Percentiles rank a stretch among this genome's conserved stretches.
Evolutionary conservation across 2,888 invertebrate species (phyloP).

Genomic region (Diarsia dahlii): DNA sequence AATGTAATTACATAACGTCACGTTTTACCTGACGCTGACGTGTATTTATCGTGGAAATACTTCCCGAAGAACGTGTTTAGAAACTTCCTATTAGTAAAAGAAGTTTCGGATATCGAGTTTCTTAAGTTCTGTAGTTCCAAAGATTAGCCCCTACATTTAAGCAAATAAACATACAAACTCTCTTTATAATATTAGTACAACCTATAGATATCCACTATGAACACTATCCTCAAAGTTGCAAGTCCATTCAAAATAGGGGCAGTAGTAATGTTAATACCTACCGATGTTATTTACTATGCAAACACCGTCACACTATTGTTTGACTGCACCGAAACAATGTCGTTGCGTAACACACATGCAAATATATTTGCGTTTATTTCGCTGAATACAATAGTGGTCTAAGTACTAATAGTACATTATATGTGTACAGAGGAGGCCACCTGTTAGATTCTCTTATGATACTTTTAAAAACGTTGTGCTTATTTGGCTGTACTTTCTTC

Average conservation of each 20-base stretch:
- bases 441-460: background rate
- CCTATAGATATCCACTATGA: background rate
- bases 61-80: background rate
- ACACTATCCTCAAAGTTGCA: background rate
- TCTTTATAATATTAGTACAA: background rate
- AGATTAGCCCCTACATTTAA: background rate
- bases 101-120: background rate
- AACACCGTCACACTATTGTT: slow-evolving; percentile 49
- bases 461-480: background rate
- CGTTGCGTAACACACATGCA: slow-evolving; percentile 56
- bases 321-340: slow-evolving; percentile 52
- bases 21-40: background rate
- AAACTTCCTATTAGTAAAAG: background rate
- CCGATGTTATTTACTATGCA: slow-evolving; percentile 35
- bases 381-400: slow-evolving; percentile 48
- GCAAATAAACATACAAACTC: background rate
- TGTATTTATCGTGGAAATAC: background rate
- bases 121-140: background rate
- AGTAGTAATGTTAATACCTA: slow-evolving; percentile 3
- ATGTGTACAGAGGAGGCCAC: background rate
- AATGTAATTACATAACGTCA: background rate
- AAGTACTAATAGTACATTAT: background rate
- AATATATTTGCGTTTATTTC: slow-evolving; percentile 43
- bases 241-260: slow-evolving; percentile 22
- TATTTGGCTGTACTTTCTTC: background rate